Evolutionary conservation across 2,113 vertebrate genomes (phyloP).

Genomic region (Callopanchax toddi): DNA sequence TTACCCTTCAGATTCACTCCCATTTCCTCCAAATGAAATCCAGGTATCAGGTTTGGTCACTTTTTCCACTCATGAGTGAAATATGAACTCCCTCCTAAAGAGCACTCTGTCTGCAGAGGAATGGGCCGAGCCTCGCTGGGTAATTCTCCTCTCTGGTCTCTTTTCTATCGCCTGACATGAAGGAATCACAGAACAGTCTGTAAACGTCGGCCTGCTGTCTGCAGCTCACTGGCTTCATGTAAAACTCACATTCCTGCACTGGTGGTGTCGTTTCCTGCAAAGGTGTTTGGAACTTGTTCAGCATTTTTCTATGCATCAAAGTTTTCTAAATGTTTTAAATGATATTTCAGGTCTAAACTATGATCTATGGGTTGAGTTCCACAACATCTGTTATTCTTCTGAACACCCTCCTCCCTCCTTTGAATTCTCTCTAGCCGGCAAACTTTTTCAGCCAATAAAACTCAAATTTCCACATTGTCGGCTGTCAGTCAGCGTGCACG

Average conservation of each 20-base stretch:
- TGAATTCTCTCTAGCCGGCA: too few species aligned
- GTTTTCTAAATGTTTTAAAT: too few species aligned
- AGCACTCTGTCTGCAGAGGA: constrained; percentile 40
- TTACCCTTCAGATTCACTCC: constrained; percentile 26
- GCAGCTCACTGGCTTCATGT: constrained; percentile 43
- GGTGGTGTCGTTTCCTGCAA: background rate
- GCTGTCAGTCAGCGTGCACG: too few species aligned
- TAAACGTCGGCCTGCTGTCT: constrained; percentile 49
- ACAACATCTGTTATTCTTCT: too few species aligned
- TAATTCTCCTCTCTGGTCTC: constrained; percentile 38
- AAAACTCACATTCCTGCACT: constrained; percentile 9
- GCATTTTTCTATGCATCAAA: too few species aligned
- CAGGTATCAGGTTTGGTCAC: constrained; percentile 38
- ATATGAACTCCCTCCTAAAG: constrained; percentile 42
- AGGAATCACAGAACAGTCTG: constrained; percentile 16
- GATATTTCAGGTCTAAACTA: too few species aligned
- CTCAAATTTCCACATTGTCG: too few species aligned
- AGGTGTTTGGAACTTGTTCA: too few species aligned
- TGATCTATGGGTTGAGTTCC: too few species aligned
- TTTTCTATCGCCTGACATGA: constrained; percentile 30
- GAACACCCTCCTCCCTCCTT: too few species aligned
- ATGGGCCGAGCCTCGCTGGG: constrained; percentile 33
- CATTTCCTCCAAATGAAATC: constrained; percentile 51
- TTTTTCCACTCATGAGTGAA: constrained; percentile 43
- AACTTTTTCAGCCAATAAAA: too few species aligned